phyloP scores from a whole-genome alignment of 2,797 vertebrate genomes.

The Knipowitschia caucasica region DNA sequence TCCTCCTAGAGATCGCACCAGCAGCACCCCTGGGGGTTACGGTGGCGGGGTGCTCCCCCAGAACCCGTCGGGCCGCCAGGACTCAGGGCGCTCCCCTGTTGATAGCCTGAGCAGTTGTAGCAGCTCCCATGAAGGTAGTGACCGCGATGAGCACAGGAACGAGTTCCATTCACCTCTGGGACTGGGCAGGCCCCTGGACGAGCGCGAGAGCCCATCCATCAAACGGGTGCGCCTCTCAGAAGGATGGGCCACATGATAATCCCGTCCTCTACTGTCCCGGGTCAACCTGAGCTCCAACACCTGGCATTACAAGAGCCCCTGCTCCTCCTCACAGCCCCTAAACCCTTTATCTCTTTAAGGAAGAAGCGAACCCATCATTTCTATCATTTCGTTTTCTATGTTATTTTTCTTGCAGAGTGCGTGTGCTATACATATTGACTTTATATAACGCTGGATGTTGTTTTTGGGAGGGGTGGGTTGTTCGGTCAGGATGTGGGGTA shows the following conservation, averaged over 20 bases:
- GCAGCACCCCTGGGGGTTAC: constrained; percentile 90
- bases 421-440: constrained; percentile 93
- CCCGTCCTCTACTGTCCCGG: constrained; percentile 29
- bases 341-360: constrained; percentile 60
- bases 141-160: constrained; percentile 95
- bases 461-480: constrained; percentile 58
- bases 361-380: constrained; percentile 59
- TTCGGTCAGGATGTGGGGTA: constrained; percentile 45
- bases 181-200: constrained; percentile 92
- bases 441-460: constrained; percentile 75
- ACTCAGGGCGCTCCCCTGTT: constrained; percentile 96
- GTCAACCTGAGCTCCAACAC: constrained; percentile 46
- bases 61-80: constrained; percentile 84
- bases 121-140: constrained; percentile 97
- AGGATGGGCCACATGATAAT: constrained; percentile 98
- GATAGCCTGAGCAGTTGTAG: constrained; percentile 99
- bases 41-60: constrained; percentile 83
- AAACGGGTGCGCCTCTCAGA: constrained; percentile 97
- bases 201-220: constrained; percentile 96
- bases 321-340: constrained; percentile 51
- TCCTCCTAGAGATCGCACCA: constrained; percentile 99
- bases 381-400: constrained; percentile 53
- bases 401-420: constrained; percentile 84
- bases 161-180: constrained; percentile 98
- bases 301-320: constrained; percentile 40